Conservation (phyloP, 2,113 vertebrate species). For the Embiotoca jacksoni region DNA sequence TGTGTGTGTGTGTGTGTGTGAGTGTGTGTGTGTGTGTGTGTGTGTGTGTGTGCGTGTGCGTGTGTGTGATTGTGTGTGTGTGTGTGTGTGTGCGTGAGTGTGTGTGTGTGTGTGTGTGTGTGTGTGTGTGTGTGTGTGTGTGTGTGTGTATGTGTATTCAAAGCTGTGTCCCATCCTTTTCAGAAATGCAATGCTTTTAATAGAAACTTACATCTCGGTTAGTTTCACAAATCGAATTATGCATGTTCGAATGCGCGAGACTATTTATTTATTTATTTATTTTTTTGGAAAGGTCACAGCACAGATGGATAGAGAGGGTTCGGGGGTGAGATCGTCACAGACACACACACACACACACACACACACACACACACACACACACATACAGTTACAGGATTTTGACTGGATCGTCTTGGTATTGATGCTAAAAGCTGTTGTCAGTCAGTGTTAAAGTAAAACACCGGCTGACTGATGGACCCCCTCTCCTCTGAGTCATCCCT, state of each 20-base stretch:
- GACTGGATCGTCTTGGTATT: neutral
- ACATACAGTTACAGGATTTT: constrained; percentile 9
- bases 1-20: constrained; percentile 2
- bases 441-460: constrained; percentile 36
- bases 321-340: neutral
- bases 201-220: constrained; percentile 28
- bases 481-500: constrained; percentile 71
- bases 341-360: neutral
- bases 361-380: neutral
- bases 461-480: constrained; percentile 37
- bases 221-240: constrained; percentile 22
- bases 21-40: neutral
- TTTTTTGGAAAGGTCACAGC: constrained; percentile 29
- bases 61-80: neutral
- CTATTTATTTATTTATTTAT: no score
- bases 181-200: constrained; percentile 18
- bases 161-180: neutral
- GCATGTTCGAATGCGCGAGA: constrained; percentile 22
- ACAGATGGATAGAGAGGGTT: neutral
- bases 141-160: neutral
- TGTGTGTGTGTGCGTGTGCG: neutral
- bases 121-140: neutral
- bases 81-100: neutral
- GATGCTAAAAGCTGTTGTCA: constrained; percentile 62
- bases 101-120: neutral